A percentile compares a stretch with the other conserved stretches of the same genome.
These are phyloP conservation scores for Andrena dorsata DNA, from an alignment of 2,888 invertebrate species.

Conservation along the genomic window DNA sequence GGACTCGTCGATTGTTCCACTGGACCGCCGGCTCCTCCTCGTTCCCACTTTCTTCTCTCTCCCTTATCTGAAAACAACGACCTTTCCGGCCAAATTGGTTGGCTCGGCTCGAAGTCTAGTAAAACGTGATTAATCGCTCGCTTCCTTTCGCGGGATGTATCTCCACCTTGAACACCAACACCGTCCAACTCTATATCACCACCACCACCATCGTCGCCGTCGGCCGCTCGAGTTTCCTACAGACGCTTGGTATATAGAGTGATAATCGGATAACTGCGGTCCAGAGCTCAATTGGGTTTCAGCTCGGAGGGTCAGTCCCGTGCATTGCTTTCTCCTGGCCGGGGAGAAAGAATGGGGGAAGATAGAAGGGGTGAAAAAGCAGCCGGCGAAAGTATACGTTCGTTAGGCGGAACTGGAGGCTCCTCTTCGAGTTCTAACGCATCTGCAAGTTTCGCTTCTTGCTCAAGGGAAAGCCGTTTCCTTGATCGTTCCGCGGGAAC, in stretches of 20 bases:
- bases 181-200: constrained; percentile 45
- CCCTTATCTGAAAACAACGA: constrained; percentile 80
- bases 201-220: constrained; percentile 16
- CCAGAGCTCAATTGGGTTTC: constrained; percentile 78
- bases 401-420: constrained; percentile 53
- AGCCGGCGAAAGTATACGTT: constrained; percentile 54
- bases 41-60: constrained; percentile 53
- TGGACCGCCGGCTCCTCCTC: constrained; percentile 36
- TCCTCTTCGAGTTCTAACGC: constrained; percentile 3
- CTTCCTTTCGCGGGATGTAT: constrained; percentile 72
- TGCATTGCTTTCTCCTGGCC: constrained; percentile 51
- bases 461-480: neutral
- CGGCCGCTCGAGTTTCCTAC: constrained; percentile 14
- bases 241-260: constrained; percentile 58
- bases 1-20: constrained; percentile 71
- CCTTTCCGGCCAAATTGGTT: constrained; percentile 81
- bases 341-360: constrained; percentile 7
- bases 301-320: constrained; percentile 56
- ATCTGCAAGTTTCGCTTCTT: constrained; percentile 40
- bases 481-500: constrained; percentile 27
- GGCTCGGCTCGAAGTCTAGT: constrained; percentile 71
- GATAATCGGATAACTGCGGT: constrained; percentile 80
- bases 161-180: constrained; percentile 52
- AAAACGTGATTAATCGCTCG: constrained; percentile 81
- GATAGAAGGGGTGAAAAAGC: neutral